Conservation (phyloP, 2,888 invertebrate species). For the Lacanobia oleracea region DNA sequence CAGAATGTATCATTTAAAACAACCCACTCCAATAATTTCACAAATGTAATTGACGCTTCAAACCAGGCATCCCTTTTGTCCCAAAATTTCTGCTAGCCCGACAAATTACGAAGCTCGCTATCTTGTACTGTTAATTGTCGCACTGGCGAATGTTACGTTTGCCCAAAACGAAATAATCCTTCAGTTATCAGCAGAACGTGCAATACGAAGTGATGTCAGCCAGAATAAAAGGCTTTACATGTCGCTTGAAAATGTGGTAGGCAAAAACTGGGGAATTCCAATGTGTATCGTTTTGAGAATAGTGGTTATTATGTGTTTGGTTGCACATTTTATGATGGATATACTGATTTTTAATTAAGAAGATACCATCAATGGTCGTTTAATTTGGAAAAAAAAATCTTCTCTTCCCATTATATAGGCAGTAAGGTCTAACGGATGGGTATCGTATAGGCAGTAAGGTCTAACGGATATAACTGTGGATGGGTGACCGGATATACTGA, state of each 20-base stretch:
- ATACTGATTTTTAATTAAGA: too few relatives aligned
- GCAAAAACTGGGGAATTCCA: constrained; percentile 14
- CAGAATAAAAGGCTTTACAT: constrained; percentile 48
- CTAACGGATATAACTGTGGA: too few relatives aligned
- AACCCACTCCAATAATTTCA: constrained; percentile 2
- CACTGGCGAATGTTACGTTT: constrained; percentile 35
- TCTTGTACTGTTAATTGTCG: constrained; percentile 50
- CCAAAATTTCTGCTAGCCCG: constrained; percentile 23
- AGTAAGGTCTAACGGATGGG: too few relatives aligned
- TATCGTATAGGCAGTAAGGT: too few relatives aligned
- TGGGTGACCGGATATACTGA: too few relatives aligned
- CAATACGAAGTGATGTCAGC: constrained; percentile 40
- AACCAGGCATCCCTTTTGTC: constrained; percentile 12
- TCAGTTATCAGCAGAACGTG: constrained; percentile 52
- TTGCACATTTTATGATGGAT: too few relatives aligned
- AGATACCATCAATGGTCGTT: too few relatives aligned
- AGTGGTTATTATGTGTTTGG: not conserved
- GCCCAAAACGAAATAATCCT: constrained; percentile 52
- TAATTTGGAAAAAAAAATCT: too few relatives aligned
- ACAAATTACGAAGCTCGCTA: constrained; percentile 37
- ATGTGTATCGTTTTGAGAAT: constrained; percentile 16
- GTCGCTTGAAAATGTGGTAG: constrained; percentile 39
- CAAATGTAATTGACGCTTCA: constrained; percentile 25
- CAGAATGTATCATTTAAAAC: not conserved
- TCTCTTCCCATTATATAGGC: too few relatives aligned